Evolutionary conservation across 2,113 vertebrate genomes (phyloP).

Genomic region (Gorsachius goisagi): DNA sequence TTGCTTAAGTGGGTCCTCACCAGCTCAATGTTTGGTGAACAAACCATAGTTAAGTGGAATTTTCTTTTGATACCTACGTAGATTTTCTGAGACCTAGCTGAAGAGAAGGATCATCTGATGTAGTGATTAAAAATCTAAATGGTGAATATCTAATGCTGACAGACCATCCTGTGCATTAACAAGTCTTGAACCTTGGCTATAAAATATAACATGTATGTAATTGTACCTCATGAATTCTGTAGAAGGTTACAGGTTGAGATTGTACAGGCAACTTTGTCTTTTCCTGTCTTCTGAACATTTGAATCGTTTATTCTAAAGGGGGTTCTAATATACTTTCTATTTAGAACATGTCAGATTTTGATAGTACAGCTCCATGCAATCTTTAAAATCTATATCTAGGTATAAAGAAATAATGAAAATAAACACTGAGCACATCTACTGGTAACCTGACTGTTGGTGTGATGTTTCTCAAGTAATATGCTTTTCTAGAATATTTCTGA

Average conservation of each 20-base stretch:
- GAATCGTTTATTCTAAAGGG: background rate
- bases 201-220: background rate
- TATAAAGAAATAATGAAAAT: background rate
- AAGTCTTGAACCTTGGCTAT: background rate
- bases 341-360: background rate
- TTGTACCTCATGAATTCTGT: background rate
- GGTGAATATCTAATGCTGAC: background rate
- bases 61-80: background rate
- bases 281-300: background rate
- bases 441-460: background rate
- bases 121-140: background rate
- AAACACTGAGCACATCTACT: background rate
- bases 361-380: background rate
- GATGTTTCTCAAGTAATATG: background rate
- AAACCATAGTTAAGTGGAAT: background rate
- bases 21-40: background rate
- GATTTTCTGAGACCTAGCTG: background rate
- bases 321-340: background rate
- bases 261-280: background rate
- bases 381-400: background rate
- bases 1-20: background rate
- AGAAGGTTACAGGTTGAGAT: background rate
- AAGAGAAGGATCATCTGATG: background rate
- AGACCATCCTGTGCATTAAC: background rate
- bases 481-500: background rate